Percentiles rank a stretch among this genome's conserved stretches.
phyloP scores from a whole-genome alignment of 2,797 vertebrate species.

The Sebastes diaconus region DNA sequence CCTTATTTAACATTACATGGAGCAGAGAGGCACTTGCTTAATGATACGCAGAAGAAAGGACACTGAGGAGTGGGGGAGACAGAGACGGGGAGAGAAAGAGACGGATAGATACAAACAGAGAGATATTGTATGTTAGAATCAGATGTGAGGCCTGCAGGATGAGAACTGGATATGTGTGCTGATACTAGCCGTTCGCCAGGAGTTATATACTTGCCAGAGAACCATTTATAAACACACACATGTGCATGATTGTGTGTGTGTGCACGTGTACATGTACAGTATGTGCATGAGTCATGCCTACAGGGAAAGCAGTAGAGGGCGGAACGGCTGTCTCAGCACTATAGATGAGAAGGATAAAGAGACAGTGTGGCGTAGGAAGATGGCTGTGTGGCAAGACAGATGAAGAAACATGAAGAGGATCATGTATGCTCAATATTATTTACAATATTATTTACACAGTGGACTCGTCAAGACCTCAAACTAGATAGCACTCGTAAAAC shows the following conservation, averaged over 20 bases:
- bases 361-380: constrained; percentile 36
- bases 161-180: constrained; percentile 67
- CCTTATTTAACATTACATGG: constrained; percentile 36
- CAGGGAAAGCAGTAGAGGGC: constrained; percentile 41
- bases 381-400: background rate
- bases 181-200: constrained; percentile 75
- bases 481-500: background rate
- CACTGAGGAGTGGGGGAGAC: constrained; percentile 9
- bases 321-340: constrained; percentile 50
- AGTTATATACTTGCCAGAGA: constrained; percentile 71
- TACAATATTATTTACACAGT: background rate
- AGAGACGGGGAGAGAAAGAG: constrained; percentile 19
- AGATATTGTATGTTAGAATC: constrained; percentile 72
- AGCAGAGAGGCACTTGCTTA: constrained; percentile 21
- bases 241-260: background rate
- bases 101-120: constrained; percentile 16
- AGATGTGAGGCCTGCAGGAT: constrained; percentile 66
- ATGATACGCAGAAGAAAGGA: constrained; percentile 24
- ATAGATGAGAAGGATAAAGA: constrained; percentile 55
- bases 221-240: constrained; percentile 78
- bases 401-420: constrained; percentile 12
- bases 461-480: constrained; percentile 1
- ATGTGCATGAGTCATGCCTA: constrained; percentile 43
- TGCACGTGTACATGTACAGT: background rate
- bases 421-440: background rate